A percentile compares a stretch with the other conserved stretches of the same genome.
Evolutionary conservation across 2,888 invertebrate species (phyloP).

Genomic region (Tuberolachnus salignus): DNA sequence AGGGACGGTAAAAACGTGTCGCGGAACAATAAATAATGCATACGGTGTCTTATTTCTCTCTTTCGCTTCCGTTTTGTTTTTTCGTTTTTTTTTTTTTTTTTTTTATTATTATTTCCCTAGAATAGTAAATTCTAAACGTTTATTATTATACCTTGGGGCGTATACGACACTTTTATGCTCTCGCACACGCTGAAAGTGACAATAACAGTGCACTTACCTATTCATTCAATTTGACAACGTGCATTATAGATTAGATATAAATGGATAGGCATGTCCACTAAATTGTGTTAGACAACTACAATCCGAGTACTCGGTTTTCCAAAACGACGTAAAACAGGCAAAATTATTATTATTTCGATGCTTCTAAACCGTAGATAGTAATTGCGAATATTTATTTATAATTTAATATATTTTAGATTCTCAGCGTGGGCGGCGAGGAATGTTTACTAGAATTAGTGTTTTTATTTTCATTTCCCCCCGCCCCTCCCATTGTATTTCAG

Average conservation of each 20-base stretch:
- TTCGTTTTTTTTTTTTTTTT: background rate
- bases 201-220: constrained; percentile 19
- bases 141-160: background rate
- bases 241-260: constrained; percentile 28
- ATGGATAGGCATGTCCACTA: background rate
- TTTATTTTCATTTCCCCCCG: no score
- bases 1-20: background rate
- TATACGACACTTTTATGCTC: constrained; percentile 12
- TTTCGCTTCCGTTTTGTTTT: background rate
- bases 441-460: no score
- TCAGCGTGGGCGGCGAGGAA: no score
- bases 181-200: background rate
- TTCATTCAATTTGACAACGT: constrained; percentile 14
- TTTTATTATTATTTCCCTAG: background rate
- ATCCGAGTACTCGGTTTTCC: background rate
- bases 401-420: no score
- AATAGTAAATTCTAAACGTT: constrained; percentile 31
- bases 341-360: no score
- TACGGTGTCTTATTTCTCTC: constrained; percentile 1
- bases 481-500: no score
- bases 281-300: background rate
- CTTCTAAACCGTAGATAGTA: no score
- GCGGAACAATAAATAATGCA: constrained; percentile 28
- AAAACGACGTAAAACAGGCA: background rate
- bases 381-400: no score